Percentiles rank a stretch among this genome's conserved stretches.
Conservation (phyloP, 2,113 vertebrate genomes). For the Rhabdomys dilectus region DNA sequence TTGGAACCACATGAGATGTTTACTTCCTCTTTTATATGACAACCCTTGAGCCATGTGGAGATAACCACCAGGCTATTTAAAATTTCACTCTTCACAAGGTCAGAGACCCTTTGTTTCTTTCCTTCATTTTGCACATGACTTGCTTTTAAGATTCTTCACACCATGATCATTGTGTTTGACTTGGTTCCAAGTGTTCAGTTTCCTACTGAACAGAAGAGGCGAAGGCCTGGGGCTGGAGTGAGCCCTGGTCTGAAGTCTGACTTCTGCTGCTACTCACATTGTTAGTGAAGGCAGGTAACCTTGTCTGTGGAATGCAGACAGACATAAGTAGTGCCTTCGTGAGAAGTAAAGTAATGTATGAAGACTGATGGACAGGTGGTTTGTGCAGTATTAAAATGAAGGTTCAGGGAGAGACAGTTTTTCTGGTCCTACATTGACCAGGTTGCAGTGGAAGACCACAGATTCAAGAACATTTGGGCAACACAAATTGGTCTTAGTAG, state of each 20-base stretch:
- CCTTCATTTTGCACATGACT: conserved; percentile 10
- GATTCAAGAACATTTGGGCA: not conserved
- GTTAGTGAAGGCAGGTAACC: conserved; percentile 7
- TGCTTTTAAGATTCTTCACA: conserved; percentile 40
- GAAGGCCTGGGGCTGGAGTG: not conserved
- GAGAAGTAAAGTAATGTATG: conserved; percentile 18
- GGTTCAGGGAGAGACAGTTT: not conserved
- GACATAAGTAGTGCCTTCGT: not conserved
- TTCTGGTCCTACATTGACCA: not conserved
- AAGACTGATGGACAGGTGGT: conserved; percentile 5
- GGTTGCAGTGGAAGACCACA: not conserved
- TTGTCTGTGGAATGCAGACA: conserved; percentile 50
- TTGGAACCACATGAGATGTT: conserved; percentile 7
- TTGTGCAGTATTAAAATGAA: not conserved
- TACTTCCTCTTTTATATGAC: conserved; percentile 76
- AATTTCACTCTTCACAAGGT: conserved; percentile 22
- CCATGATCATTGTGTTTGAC: not conserved
- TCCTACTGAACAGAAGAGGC: not conserved
- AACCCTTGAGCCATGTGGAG: conserved; percentile 71
- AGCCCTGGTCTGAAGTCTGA: not conserved
- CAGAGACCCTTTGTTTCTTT: conserved; percentile 18
- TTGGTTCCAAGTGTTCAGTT: not conserved
- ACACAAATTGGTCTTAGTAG: not conserved
- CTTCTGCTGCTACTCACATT: conserved; percentile 12
- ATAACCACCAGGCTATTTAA: conserved; percentile 36